These are phyloP conservation scores for Vulpes lagopus DNA, from an alignment of 2,113 vertebrate species.

Conservation along the genomic window DNA sequence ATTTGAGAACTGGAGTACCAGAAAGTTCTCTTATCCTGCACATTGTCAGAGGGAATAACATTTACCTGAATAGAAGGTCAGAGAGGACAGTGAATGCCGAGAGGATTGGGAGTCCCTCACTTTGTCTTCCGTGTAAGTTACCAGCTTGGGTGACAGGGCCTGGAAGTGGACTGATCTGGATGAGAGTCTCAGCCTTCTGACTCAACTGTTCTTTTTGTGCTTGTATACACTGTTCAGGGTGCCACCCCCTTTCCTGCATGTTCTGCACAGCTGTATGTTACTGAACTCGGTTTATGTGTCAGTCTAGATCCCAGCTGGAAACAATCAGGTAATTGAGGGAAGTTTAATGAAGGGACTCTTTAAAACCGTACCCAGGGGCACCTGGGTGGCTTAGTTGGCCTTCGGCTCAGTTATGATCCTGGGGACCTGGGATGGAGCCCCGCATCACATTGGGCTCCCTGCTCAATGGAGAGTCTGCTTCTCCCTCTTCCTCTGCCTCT, in stretches of 20 bases:
- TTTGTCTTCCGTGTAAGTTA: background rate
- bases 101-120: background rate
- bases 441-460: too few relatives aligned
- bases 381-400: too few relatives aligned
- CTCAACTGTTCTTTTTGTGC: background rate
- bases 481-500: too few relatives aligned
- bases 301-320: background rate
- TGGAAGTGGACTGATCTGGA: background rate
- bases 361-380: background rate
- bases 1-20: background rate
- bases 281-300: background rate
- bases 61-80: constrained; percentile 19
- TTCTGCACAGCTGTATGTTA: background rate
- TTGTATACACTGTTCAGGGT: background rate
- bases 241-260: background rate
- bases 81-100: background rate
- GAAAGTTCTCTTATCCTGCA: background rate
- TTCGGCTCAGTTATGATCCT: too few relatives aligned
- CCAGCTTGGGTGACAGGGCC: background rate
- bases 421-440: too few relatives aligned
- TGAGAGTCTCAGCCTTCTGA: background rate
- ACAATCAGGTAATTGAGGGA: background rate
- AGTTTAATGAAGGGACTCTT: background rate
- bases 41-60: background rate
- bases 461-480: too few relatives aligned